These are phyloP conservation scores for Macrobrachium nipponense DNA, from an alignment of 1,140 invertebrate species.

Conservation along the genomic window DNA sequence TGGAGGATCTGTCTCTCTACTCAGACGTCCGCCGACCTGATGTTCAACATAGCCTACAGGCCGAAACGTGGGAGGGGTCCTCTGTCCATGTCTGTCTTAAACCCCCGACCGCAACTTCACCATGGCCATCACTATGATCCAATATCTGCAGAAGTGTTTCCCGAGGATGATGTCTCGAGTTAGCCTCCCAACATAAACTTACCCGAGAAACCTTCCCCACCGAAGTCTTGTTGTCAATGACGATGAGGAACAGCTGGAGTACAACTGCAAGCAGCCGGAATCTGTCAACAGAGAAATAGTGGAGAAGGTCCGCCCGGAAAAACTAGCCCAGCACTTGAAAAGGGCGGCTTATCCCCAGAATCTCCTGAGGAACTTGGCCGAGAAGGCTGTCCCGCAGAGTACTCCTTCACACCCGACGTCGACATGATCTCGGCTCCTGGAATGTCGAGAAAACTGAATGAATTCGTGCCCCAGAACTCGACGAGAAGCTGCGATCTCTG, in stretches of 20 bases:
- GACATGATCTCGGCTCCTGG: slow-evolving; percentile 53
- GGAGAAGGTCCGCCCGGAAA: background rate
- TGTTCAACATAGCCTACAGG: slow-evolving; percentile 66
- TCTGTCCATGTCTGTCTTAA: slow-evolving; percentile 70
- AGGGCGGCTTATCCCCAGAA: slow-evolving; percentile 53
- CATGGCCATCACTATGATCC: slow-evolving; percentile 66
- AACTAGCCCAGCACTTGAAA: slow-evolving; percentile 11
- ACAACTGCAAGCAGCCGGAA: too few relatives aligned
- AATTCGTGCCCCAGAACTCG: slow-evolving; percentile 21
- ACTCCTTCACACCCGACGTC: slow-evolving; percentile 46
- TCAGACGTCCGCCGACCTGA: slow-evolving; percentile 64
- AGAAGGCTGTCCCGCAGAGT: slow-evolving; percentile 36
- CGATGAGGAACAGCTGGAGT: background rate
- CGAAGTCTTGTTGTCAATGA: slow-evolving; percentile 20
- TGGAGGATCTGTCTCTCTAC: slow-evolving; percentile 64
- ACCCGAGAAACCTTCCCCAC: slow-evolving; percentile 66
- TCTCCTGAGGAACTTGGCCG: slow-evolving; percentile 61
- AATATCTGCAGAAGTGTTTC: slow-evolving; percentile 67
- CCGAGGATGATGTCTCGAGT: slow-evolving; percentile 66
- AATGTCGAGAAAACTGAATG: slow-evolving; percentile 30
- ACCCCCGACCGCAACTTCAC: slow-evolving; percentile 66
- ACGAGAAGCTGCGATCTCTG: slow-evolving; percentile 69
- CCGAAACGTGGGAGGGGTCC: slow-evolving; percentile 69
- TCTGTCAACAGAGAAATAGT: slow-evolving; percentile 30
- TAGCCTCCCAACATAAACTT: slow-evolving; percentile 69